These are phyloP conservation scores for Petrosia ficiformis DNA, from an alignment of 37 sponge, comb jelly and placozoan species.

Conservation along the genomic window DNA sequence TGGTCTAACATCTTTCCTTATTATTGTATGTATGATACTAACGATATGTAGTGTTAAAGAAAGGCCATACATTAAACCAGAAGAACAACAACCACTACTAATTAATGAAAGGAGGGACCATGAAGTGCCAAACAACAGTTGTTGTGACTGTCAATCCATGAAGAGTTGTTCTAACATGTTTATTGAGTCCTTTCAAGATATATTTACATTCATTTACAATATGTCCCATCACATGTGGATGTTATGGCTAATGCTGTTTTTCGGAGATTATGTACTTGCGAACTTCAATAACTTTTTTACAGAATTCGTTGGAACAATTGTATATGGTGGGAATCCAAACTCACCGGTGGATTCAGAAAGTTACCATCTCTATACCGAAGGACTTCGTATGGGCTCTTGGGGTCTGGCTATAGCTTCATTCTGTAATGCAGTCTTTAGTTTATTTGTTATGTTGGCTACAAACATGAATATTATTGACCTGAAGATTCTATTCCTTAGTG, in stretches of 20 bases:
- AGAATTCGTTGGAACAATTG: slow-evolving; percentile 18
- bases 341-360: slow-evolving; percentile 1
- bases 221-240: slow-evolving; percentile 20
- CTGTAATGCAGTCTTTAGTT: too few relatives aligned
- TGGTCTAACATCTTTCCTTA: not conserved
- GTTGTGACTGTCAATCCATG: not conserved
- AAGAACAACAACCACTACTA: too few relatives aligned
- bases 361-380: slow-evolving; percentile 5
- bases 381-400: slow-evolving; percentile 13
- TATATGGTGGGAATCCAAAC: slow-evolving; percentile 26
- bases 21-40: not conserved
- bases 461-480: too few relatives aligned
- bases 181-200: not conserved
- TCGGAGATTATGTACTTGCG: slow-evolving; percentile 3
- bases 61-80: too few relatives aligned
- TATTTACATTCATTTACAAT: slow-evolving; percentile 1
- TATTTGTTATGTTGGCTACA: too few relatives aligned
- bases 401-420: too few relatives aligned
- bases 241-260: slow-evolving; percentile 1
- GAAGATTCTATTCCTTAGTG: too few relatives aligned
- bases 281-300: slow-evolving; percentile 17
- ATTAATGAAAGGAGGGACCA: too few relatives aligned
- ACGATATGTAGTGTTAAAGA: slow-evolving; percentile 23
- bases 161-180: not conserved
- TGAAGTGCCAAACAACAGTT: not conserved